Evolutionary conservation across 2,888 invertebrate genomes (phyloP).

Genomic region (Anthophora plumipes): DNA sequence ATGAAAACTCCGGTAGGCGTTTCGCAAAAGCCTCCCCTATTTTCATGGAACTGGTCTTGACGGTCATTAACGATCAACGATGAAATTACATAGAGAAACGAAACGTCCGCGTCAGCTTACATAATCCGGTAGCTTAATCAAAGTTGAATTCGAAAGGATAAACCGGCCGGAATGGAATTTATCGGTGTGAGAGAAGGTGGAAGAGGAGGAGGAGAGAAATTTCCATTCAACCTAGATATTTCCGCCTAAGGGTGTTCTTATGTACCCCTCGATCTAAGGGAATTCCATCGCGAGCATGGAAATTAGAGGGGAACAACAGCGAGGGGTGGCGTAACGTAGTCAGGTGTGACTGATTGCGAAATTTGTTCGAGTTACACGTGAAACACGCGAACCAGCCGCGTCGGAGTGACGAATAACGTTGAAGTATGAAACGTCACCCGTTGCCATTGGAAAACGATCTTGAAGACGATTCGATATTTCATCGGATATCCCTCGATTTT

Average conservation of each 20-base stretch:
- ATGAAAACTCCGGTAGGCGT: neutral
- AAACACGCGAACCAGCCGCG: neutral
- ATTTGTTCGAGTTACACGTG: conserved; percentile 8
- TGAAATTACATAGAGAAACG: conserved; percentile 20
- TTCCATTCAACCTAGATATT: conserved; percentile 35
- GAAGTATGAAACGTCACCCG: neutral
- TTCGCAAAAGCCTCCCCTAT: neutral
- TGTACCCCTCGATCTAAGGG: neutral
- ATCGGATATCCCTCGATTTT: neutral
- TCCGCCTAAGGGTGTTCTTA: conserved; percentile 9
- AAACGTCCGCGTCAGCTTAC: conserved; percentile 11
- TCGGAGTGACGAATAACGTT: neutral
- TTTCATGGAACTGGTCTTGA: neutral
- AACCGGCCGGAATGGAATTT: conserved; percentile 31
- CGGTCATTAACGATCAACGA: conserved; percentile 27
- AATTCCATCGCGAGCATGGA: conserved; percentile 28
- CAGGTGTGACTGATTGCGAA: conserved; percentile 20
- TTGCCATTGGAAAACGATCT: neutral
- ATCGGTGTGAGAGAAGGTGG: no score
- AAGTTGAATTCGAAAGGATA: conserved; percentile 17
- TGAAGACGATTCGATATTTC: neutral
- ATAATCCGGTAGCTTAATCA: conserved; percentile 24
- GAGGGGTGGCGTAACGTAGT: neutral
- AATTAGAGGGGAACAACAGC: neutral
- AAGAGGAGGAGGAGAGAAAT: conserved; percentile 42